A percentile compares a stretch with the other conserved stretches of the same genome.
Evolutionary conservation across 2,113 vertebrate species (phyloP).

Genomic region (Guaruba guarouba): DNA sequence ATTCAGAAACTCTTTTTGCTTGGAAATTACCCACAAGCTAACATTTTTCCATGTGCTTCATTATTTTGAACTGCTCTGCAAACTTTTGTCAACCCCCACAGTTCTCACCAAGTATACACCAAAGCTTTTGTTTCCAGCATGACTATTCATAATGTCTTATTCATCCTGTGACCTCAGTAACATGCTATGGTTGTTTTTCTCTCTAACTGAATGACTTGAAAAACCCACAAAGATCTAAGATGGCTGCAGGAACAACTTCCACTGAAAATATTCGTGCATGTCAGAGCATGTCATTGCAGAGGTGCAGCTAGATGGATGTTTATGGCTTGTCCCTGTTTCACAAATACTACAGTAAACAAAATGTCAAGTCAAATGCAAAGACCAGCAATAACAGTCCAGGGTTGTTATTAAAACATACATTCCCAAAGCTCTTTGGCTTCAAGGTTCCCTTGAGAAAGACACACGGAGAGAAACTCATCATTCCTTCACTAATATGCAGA

Average conservation of each 20-base stretch:
- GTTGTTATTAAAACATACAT: slow-evolving; percentile 26
- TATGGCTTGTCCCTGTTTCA: slow-evolving; percentile 37
- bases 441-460: slow-evolving; percentile 49
- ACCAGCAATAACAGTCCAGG: not conserved
- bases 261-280: not conserved
- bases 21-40: slow-evolving; percentile 9
- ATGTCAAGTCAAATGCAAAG: slow-evolving; percentile 7
- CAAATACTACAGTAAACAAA: slow-evolving; percentile 50
- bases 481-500: not conserved
- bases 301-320: slow-evolving; percentile 26
- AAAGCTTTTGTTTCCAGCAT: slow-evolving; percentile 47
- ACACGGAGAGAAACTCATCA: not conserved
- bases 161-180: slow-evolving; percentile 52
- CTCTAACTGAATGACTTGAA: slow-evolving; percentile 30
- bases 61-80: not conserved
- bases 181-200: slow-evolving; percentile 46
- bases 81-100: slow-evolving; percentile 46
- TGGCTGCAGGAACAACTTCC: slow-evolving; percentile 32
- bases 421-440: slow-evolving; percentile 10
- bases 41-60: slow-evolving; percentile 12
- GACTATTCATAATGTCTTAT: slow-evolving; percentile 55
- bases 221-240: slow-evolving; percentile 43
- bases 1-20: not conserved
- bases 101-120: slow-evolving; percentile 41
- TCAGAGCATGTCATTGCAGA: slow-evolving; percentile 13